Evolutionary conservation across 2,888 invertebrate genomes (phyloP).

Genomic region (Apodemia mormo): DNA sequence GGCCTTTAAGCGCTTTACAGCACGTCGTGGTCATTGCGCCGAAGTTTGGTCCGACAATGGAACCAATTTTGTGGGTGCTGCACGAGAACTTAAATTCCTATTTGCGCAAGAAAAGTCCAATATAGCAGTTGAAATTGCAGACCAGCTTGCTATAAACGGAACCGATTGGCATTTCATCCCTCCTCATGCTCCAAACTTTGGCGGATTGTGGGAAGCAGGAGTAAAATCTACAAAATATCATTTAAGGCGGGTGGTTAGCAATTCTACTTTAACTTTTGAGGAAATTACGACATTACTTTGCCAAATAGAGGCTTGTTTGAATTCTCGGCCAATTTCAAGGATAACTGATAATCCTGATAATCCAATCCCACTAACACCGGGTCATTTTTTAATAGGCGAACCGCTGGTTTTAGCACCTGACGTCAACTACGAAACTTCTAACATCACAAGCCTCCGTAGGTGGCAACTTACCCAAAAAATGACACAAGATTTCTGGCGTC

Average conservation of each 20-base stretch:
- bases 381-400: slow-evolving; percentile 37
- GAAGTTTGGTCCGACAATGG: slow-evolving; percentile 27
- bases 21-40: slow-evolving; percentile 28
- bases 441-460: slow-evolving; percentile 27
- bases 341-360: slow-evolving; percentile 26
- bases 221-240: slow-evolving; percentile 24
- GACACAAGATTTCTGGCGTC: slow-evolving; percentile 35
- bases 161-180: slow-evolving; percentile 27
- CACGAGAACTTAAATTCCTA: slow-evolving; percentile 14
- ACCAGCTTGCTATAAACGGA: slow-evolving; percentile 11
- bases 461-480: slow-evolving; percentile 37
- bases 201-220: slow-evolving; percentile 23
- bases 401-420: slow-evolving; percentile 31
- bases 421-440: slow-evolving; percentile 27
- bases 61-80: slow-evolving; percentile 22
- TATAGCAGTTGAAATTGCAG: slow-evolving; percentile 16
- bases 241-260: slow-evolving; percentile 11
- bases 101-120: slow-evolving; percentile 21
- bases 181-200: slow-evolving; percentile 21
- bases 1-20: slow-evolving; percentile 27
- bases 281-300: slow-evolving; percentile 31
- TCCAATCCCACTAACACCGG: slow-evolving; percentile 34
- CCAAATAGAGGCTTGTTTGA: slow-evolving; percentile 37
- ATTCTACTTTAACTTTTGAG: slow-evolving; percentile 32
- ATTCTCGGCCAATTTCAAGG: slow-evolving; percentile 30